Conservation (phyloP, 64 coral and sea anemone species). For the Stylophora pistillata region DNA sequence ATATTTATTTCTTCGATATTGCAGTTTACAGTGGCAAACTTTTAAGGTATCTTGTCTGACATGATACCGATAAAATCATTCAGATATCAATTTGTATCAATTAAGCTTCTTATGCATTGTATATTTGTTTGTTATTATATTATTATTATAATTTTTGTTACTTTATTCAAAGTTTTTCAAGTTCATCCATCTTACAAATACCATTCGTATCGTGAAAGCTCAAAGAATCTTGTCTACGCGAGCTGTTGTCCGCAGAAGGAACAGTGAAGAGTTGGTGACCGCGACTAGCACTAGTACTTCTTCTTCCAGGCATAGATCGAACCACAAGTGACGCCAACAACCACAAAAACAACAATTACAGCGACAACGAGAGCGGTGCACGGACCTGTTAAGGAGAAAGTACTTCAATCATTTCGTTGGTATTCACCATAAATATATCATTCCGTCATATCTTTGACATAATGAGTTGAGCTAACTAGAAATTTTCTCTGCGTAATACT, state of each 20-base stretch:
- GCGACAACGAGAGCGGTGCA: neutral
- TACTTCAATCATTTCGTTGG: neutral
- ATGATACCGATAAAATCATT: too few relatives aligned
- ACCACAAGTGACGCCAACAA: neutral
- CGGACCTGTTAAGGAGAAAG: neutral
- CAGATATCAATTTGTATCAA: too few relatives aligned
- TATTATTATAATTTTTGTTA: too few relatives aligned
- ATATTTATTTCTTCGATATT: too few relatives aligned
- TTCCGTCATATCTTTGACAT: too few relatives aligned
- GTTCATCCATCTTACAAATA: neutral
- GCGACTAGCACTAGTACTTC: neutral
- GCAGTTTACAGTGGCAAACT: too few relatives aligned
- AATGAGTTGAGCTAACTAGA: too few relatives aligned
- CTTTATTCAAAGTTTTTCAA: too few relatives aligned
- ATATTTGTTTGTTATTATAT: too few relatives aligned
- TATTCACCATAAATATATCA: neutral
- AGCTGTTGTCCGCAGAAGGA: neutral
- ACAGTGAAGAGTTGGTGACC: neutral
- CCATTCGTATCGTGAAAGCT: neutral
- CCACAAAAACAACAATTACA: slow-evolving; percentile 2
- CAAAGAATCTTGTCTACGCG: neutral
- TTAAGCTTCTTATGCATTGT: too few relatives aligned
- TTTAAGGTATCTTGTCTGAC: too few relatives aligned
- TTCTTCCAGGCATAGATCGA: slow-evolving; percentile 8
- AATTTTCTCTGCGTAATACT: too few relatives aligned